These are phyloP conservation scores for Nerophis lumbriciformis DNA, from an alignment of 2,113 vertebrate species.

Conservation along the genomic window DNA sequence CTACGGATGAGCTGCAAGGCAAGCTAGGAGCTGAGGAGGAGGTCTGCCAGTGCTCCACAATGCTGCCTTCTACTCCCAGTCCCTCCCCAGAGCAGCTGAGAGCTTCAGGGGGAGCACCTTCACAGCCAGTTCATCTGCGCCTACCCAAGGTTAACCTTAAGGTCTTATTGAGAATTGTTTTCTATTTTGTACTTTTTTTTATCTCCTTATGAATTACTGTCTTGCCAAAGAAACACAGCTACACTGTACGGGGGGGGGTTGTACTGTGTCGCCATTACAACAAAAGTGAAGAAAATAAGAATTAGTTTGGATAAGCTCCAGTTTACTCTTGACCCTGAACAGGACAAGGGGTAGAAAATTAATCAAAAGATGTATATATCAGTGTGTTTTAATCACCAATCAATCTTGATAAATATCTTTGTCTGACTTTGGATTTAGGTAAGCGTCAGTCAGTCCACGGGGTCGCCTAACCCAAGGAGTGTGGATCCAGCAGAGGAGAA, in stretches of 20 bases:
- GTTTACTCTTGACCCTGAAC: too few relatives aligned
- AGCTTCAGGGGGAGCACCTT: constrained; percentile 19
- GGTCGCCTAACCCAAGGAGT: constrained; percentile 28
- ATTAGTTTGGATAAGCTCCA: too few relatives aligned
- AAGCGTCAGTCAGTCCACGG: constrained; percentile 24
- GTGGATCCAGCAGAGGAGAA: constrained; percentile 82
- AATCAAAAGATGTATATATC: neutral
- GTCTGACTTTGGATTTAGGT: constrained; percentile 17
- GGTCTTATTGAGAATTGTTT: neutral
- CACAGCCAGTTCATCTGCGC: constrained; percentile 17
- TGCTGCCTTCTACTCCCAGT: constrained; percentile 37
- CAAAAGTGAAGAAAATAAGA: neutral
- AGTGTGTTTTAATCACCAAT: neutral
- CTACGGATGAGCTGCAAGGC: constrained; percentile 63
- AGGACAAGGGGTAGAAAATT: too few relatives aligned
- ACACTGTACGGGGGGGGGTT: too few relatives aligned
- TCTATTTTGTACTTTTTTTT: neutral
- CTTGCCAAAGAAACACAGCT: neutral
- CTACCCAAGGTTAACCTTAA: constrained; percentile 41
- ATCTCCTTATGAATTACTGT: neutral
- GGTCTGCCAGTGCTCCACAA: constrained; percentile 37
- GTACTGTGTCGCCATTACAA: too few relatives aligned
- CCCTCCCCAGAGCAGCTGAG: constrained; percentile 59
- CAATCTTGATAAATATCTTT: neutral
- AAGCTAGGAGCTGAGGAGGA: constrained; percentile 65